phyloP scores from a whole-genome alignment of 2,888 invertebrate genomes.

The Parnassius orleans region DNA sequence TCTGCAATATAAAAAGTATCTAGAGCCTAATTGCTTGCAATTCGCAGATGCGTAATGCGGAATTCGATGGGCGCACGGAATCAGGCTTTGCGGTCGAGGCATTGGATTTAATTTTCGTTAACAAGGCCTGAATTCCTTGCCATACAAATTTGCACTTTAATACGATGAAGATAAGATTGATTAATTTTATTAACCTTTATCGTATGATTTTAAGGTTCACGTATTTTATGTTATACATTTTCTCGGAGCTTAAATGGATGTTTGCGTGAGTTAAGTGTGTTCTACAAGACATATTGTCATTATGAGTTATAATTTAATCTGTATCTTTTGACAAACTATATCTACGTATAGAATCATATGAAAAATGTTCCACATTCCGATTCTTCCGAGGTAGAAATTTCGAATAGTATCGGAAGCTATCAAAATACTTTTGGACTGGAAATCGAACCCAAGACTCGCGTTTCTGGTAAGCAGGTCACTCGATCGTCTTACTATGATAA shows the following conservation, averaged over 20 bases:
- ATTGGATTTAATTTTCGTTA: constrained; percentile 31
- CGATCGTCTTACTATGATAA: too few relatives aligned
- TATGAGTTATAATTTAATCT: not conserved
- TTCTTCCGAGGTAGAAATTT: too few relatives aligned
- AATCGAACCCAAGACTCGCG: too few relatives aligned
- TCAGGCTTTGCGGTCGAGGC: constrained; percentile 44
- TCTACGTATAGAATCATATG: too few relatives aligned
- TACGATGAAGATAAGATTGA: not conserved
- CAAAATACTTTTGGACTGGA: too few relatives aligned
- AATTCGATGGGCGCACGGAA: constrained; percentile 44
- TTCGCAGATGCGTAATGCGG: constrained; percentile 65
- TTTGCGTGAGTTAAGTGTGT: constrained; percentile 59
- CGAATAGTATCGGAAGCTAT: too few relatives aligned
- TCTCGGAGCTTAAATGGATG: constrained; percentile 46
- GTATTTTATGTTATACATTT: constrained; percentile 11
- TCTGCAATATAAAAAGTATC: constrained; percentile 57
- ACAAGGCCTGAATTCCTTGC: not conserved
- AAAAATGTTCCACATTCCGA: too few relatives aligned
- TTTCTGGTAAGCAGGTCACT: too few relatives aligned
- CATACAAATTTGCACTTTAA: constrained; percentile 16
- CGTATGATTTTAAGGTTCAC: constrained; percentile 1
- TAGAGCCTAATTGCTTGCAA: constrained; percentile 63
- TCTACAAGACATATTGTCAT: constrained; percentile 24
- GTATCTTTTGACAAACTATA: too few relatives aligned
- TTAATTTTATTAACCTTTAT: constrained; percentile 1